Percentiles rank a stretch among this genome's conserved stretches.
Conservation (phyloP, 2,797 vertebrate genomes). For the Notoglanidium macrostoma region DNA sequence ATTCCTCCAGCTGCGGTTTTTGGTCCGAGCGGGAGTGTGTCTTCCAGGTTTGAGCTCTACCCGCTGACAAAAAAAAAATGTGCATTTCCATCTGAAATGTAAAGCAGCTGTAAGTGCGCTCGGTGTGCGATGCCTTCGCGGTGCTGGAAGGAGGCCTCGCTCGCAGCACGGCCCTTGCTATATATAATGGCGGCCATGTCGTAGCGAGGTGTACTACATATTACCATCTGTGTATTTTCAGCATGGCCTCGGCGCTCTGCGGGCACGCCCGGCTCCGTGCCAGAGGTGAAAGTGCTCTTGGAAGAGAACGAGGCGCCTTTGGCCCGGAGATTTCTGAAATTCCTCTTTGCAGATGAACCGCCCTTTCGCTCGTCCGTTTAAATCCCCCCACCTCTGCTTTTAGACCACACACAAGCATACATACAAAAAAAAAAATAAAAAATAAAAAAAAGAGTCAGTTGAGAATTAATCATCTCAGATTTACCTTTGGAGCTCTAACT, state of each 20-base stretch:
- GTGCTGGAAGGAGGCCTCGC: conserved; percentile 67
- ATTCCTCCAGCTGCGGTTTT: background rate
- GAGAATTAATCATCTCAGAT: conserved; percentile 66
- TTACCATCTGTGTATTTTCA: conserved; percentile 82
- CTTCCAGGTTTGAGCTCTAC: background rate
- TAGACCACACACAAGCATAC: conserved; percentile 54
- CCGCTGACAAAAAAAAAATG: background rate
- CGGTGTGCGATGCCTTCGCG: background rate
- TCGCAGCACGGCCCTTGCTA: conserved; percentile 63
- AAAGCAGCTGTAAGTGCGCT: conserved; percentile 50
- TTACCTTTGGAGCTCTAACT: conserved; percentile 64
- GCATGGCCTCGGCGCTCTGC: conserved; percentile 77
- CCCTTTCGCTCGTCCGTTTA: conserved; percentile 74
- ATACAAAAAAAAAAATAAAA: conserved; percentile 50
- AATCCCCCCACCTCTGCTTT: conserved; percentile 65
- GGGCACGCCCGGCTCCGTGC: conserved; percentile 78
- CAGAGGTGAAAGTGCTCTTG: conserved; percentile 85
- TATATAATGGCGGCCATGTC: conserved; percentile 68
- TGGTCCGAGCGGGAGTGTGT: background rate
- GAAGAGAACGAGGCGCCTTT: conserved; percentile 78
- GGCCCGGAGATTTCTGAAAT: conserved; percentile 79
- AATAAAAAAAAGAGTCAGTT: conserved; percentile 42
- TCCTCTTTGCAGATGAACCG: conserved; percentile 81
- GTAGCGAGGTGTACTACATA: conserved; percentile 78
- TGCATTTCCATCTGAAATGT: conserved; percentile 25